phyloP scores from a whole-genome alignment of 2,113 vertebrate species.

The Seriola quinqueradiata region DNA sequence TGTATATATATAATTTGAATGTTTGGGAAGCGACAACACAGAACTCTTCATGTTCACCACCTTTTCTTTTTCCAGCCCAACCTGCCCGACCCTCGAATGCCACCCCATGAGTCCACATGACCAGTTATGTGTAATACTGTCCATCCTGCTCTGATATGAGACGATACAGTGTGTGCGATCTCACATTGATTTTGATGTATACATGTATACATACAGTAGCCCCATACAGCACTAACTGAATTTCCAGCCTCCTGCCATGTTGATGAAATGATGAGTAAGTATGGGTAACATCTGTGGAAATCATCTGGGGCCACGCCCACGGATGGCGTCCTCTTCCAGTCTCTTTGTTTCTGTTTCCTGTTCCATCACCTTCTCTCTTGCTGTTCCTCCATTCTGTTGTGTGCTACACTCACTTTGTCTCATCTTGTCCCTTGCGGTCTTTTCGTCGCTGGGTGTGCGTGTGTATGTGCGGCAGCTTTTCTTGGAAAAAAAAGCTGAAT shows the following conservation, averaged over 20 bases:
- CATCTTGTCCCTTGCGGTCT: not conserved
- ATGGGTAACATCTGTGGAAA: not conserved
- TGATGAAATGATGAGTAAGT: constrained; percentile 24
- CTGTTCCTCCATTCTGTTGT: constrained; percentile 35
- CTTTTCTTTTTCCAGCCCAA: constrained; percentile 38
- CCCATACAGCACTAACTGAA: constrained; percentile 17
- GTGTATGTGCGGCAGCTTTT: constrained; percentile 33
- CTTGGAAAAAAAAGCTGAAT: constrained; percentile 51
- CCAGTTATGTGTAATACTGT: constrained; percentile 32
- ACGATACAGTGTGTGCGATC: constrained; percentile 33
- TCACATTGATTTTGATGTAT: constrained; percentile 17
- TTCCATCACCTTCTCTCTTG: constrained; percentile 45
- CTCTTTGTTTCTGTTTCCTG: constrained; percentile 20
- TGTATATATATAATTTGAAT: constrained; percentile 38
- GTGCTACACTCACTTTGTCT: constrained; percentile 16
- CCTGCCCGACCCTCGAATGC: constrained; percentile 38
- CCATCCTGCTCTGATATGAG: constrained; percentile 13
- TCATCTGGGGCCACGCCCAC: not conserved
- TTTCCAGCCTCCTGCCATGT: constrained; percentile 37
- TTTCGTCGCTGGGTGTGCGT: constrained; percentile 16
- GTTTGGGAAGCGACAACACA: constrained; percentile 52
- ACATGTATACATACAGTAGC: constrained; percentile 3
- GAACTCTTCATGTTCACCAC: constrained; percentile 22
- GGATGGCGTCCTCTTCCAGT: constrained; percentile 21
- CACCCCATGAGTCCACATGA: constrained; percentile 41